phyloP scores from a whole-genome alignment of 2,113 vertebrate species.

The Phylloscopus whistleri region DNA sequence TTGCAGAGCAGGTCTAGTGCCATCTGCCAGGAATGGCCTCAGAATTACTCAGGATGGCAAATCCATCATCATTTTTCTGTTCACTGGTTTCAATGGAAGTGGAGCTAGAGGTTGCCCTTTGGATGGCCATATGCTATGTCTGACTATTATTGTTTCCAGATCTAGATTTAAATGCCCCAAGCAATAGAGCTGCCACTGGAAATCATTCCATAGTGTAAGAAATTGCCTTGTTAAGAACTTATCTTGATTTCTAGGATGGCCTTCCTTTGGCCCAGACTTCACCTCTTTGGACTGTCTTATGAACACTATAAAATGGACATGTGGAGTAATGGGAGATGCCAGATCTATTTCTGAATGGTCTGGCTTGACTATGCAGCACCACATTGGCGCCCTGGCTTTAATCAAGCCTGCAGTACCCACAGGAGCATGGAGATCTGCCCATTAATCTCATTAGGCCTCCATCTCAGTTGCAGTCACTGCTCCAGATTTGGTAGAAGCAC shows the following conservation, averaged over 20 bases:
- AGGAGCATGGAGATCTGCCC: background rate
- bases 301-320: background rate
- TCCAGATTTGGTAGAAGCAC: background rate
- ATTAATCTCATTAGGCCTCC: background rate
- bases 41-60: background rate
- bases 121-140: background rate
- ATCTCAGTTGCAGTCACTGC: background rate
- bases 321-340: background rate
- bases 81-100: background rate
- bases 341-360: background rate
- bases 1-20: background rate
- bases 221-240: background rate
- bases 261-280: background rate
- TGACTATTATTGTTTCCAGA: background rate
- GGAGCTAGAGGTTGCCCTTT: background rate
- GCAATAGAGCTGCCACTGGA: background rate
- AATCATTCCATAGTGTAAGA: background rate
- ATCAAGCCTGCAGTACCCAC: background rate
- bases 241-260: background rate
- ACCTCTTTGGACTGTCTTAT: background rate
- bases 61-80: background rate
- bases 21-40: background rate
- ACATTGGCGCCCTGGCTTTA: background rate
- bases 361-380: background rate
- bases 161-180: background rate